These are phyloP conservation scores for Zaprionus lineosus DNA, from an alignment of 2,888 invertebrate genomes.

Conservation along the genomic window DNA sequence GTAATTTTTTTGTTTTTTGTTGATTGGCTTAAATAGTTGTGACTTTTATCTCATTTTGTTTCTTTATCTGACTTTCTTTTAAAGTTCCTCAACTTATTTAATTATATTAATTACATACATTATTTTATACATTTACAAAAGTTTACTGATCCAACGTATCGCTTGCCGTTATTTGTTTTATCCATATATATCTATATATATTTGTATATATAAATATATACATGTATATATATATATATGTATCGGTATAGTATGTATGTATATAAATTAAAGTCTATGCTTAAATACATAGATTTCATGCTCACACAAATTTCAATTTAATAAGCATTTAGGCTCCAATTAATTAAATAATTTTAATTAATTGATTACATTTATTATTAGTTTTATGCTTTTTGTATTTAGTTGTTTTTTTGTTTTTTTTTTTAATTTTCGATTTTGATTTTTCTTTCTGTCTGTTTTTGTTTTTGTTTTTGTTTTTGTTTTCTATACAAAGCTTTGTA, in stretches of 20 bases:
- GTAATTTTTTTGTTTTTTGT: constrained; percentile 25
- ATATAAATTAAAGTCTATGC: constrained; percentile 65
- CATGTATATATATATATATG: constrained; percentile 20
- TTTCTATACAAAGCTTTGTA: constrained; percentile 73
- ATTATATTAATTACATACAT: constrained; percentile 70
- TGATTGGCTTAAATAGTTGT: constrained; percentile 49
- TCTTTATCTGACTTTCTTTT: constrained; percentile 46
- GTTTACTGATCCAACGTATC: constrained; percentile 26
- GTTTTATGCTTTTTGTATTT: constrained; percentile 24
- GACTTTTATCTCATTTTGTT: constrained; percentile 34
- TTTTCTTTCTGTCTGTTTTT: constrained; percentile 35
- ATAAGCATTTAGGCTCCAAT: constrained; percentile 61
- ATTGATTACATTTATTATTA: constrained; percentile 39
- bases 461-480: constrained; percentile 46
- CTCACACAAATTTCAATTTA: constrained; percentile 58
- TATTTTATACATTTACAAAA: constrained; percentile 67
- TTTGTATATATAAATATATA: constrained; percentile 44
- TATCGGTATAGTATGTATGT: constrained; percentile 18
- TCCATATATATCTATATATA: constrained; percentile 12
- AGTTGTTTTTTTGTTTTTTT: constrained; percentile 34
- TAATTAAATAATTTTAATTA: constrained; percentile 60
- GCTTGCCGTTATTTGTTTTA: too few species aligned
- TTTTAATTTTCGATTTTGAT: constrained; percentile 1
- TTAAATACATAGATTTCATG: constrained; percentile 73
- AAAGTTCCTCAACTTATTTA: constrained; percentile 64